phyloP scores from a whole-genome alignment of 2,888 invertebrate genomes.

The Caenorhabditis afra region DNA sequence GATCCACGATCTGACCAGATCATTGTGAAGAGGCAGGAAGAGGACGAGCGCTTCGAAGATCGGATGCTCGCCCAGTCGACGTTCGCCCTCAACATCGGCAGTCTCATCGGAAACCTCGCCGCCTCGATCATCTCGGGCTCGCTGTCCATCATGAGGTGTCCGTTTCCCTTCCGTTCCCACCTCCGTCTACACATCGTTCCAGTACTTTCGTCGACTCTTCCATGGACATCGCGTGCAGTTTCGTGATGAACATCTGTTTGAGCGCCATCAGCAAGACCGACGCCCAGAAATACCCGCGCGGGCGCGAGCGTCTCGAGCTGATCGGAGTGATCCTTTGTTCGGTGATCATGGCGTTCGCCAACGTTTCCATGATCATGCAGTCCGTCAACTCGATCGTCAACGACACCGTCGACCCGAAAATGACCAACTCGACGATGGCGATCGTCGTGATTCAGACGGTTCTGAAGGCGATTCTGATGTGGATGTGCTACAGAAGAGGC shows the following conservation, averaged over 20 bases:
- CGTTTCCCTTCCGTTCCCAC: too few relatives aligned
- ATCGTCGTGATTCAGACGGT: slow-evolving; percentile 58
- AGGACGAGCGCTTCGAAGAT: slow-evolving; percentile 59
- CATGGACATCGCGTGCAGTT: slow-evolving; percentile 64
- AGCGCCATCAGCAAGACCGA: slow-evolving; percentile 45
- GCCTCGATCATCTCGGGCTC: slow-evolving; percentile 64
- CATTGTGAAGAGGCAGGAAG: slow-evolving; percentile 23
- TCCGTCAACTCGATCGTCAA: slow-evolving; percentile 61
- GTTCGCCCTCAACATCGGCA: slow-evolving; percentile 57
- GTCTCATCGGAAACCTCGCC: slow-evolving; percentile 56
- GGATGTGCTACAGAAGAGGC: slow-evolving; percentile 55
- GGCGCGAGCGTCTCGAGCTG: slow-evolving; percentile 57
- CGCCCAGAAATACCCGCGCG: slow-evolving; percentile 54
- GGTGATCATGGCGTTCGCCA: slow-evolving; percentile 65
- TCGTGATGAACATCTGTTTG: slow-evolving; percentile 63
- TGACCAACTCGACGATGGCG: slow-evolving; percentile 53
- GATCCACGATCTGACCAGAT: neutral
- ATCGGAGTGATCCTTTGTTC: slow-evolving; percentile 62
- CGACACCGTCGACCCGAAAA: slow-evolving; percentile 63
- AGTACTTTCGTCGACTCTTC: slow-evolving; percentile 67
- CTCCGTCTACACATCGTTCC: too few relatives aligned
- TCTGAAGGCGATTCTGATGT: slow-evolving; percentile 61
- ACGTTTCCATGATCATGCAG: slow-evolving; percentile 65
- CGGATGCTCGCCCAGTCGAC: slow-evolving; percentile 46
- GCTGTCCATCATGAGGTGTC: slow-evolving; percentile 66